Conservation (phyloP, 2,797 vertebrate genomes). For the Pseudotriccus pelzelni region DNA sequence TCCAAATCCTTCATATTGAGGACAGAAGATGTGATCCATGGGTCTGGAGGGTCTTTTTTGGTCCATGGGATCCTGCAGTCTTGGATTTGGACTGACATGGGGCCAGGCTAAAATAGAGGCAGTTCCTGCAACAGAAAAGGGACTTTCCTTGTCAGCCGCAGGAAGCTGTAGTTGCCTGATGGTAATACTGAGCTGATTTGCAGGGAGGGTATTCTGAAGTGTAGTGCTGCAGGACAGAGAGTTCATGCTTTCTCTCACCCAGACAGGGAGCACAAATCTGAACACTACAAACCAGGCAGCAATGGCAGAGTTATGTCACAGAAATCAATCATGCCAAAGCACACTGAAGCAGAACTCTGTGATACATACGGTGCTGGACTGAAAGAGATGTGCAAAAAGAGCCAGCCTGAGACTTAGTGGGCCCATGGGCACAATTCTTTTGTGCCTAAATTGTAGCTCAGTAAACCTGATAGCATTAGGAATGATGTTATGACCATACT, state of each 20-base stretch:
- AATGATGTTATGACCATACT: neutral
- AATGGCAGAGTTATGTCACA: neutral
- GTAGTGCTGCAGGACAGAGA: neutral
- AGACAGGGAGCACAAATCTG: neutral
- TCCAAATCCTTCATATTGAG: neutral
- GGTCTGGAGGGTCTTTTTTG: neutral
- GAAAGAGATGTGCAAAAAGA: neutral
- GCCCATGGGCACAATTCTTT: neutral
- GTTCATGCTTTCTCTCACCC: neutral
- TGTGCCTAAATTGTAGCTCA: neutral
- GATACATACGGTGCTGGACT: neutral
- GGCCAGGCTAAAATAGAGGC: neutral
- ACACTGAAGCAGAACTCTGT: neutral
- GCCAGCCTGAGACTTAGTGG: neutral
- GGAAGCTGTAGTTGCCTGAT: neutral
- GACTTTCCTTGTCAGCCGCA: neutral
- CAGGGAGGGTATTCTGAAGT: neutral
- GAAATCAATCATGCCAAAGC: neutral
- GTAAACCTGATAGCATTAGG: neutral
- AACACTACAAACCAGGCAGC: neutral
- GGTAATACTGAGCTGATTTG: neutral
- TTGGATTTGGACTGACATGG: neutral
- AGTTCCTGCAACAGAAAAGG: neutral
- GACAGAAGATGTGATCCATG: neutral
- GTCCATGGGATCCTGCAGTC: neutral